Percentiles rank a stretch among this genome's conserved stretches.
These are phyloP conservation scores for Drosophila sucinea DNA, from an alignment of 1,140 invertebrate genomes.

Conservation along the genomic window DNA sequence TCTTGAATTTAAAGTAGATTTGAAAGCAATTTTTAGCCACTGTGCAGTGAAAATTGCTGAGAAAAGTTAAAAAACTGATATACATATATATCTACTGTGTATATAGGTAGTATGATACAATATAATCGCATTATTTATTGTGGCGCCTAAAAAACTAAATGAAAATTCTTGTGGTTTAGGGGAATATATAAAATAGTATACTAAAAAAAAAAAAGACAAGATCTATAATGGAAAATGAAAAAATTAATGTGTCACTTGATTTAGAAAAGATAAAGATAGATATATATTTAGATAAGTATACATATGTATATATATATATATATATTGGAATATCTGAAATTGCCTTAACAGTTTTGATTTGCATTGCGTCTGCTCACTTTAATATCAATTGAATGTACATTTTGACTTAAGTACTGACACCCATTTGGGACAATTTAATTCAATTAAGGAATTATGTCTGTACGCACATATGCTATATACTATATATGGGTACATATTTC, in stretches of 20 bases:
- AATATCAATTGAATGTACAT: conserved; percentile 61
- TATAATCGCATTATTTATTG: conserved; percentile 6
- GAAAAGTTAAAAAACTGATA: background rate
- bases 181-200: no score
- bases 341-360: conserved; percentile 42
- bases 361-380: conserved; percentile 57
- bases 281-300: background rate
- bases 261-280: background rate
- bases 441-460: conserved; percentile 64
- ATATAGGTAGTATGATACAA: background rate
- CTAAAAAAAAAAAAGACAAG: no score
- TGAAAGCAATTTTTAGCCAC: background rate
- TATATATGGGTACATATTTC: background rate
- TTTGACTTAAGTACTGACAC: conserved; percentile 30
- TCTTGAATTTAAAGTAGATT: no score
- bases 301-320: background rate
- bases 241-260: background rate
- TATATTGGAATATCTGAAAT: conserved; percentile 33
- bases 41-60: background rate
- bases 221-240: background rate
- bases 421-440: conserved; percentile 73
- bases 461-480: conserved; percentile 19
- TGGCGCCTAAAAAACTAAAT: conserved; percentile 6
- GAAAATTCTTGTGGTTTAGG: background rate
- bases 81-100: no score